Conservation (phyloP, 2,888 invertebrate species). For the Galeruca laticollis region DNA sequence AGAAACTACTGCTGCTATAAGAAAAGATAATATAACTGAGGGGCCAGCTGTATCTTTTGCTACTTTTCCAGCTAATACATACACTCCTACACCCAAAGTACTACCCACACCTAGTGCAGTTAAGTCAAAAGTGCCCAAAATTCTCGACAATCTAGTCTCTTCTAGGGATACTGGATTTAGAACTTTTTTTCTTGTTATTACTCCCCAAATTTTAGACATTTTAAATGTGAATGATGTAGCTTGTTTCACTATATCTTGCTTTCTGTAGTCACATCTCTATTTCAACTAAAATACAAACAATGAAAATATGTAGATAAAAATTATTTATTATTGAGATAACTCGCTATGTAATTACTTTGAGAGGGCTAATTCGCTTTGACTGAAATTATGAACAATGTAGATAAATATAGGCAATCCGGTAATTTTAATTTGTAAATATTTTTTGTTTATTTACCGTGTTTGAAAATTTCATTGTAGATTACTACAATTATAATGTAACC, state of each 20-base stretch:
- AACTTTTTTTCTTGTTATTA: slow-evolving; percentile 62
- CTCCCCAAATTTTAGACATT: slow-evolving; percentile 59
- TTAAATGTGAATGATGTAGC: neutral
- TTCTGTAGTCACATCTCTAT: slow-evolving; percentile 21
- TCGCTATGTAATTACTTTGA: slow-evolving; percentile 28
- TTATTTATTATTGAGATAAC: slow-evolving; percentile 36
- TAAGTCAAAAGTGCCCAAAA: slow-evolving; percentile 83
- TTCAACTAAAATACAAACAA: slow-evolving; percentile 25
- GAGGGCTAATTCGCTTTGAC: slow-evolving; percentile 18
- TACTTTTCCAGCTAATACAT: slow-evolving; percentile 88
- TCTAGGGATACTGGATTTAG: slow-evolving; percentile 60
- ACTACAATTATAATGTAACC: too few relatives aligned
- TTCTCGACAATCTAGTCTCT: slow-evolving; percentile 72
- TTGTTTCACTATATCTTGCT: slow-evolving; percentile 11
- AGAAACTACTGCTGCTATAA: slow-evolving; percentile 89
- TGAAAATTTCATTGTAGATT: too few relatives aligned
- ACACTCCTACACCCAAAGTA: slow-evolving; percentile 91
- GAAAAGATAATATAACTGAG: slow-evolving; percentile 85
- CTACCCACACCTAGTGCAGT: slow-evolving; percentile 86
- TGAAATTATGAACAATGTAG: slow-evolving; percentile 15
- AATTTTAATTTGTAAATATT: neutral
- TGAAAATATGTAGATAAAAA: slow-evolving; percentile 34
- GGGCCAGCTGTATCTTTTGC: slow-evolving; percentile 87
- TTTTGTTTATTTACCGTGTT: neutral
- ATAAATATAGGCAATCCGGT: neutral